Evolutionary conservation across 1,140 invertebrate genomes (phyloP), one percentile per base, ranked within the genome.

Genomic region (Aphelenchoides besseyi): DNA sequence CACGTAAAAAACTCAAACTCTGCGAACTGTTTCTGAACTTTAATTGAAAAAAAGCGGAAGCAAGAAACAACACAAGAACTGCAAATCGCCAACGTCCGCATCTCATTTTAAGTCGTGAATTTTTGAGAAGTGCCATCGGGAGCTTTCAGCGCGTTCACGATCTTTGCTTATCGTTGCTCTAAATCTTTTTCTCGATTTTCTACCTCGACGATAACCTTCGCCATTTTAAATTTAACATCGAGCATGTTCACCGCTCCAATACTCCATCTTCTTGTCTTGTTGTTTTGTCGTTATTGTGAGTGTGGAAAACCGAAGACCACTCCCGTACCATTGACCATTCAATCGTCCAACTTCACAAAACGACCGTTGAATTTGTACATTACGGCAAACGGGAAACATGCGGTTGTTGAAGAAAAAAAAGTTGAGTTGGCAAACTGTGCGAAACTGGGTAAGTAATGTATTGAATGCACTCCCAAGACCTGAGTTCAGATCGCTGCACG

Each of bases 301-400:
- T 59, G 55, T 33, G 55, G 5, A 29, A 28, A 33, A 33, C n/a
- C n/a, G n/a, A n/a, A n/a, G n/a, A 59, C 55, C 5, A 33, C 55
- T 8, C 55, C 5, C 5, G 12, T 8, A 33, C 63, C 63, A 29
- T 1, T 32, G 16, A 35, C 16, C n/a, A 30, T 66, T 53, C 63
- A 66, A 32, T 26, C 30, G 16, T n/a, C 12, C 36, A 66, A 66
- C 36, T 66, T 66, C 3, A 66, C 63, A 26, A 66, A 66, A 66
- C 63, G 63, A 12, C 63, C 63, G 36, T 33, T 66, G 12, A 66
- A 66, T 66, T 33, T 66, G 1, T 66, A 66, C 63, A 66, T 66
- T 53, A 33, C 63, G 36, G 63, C 63, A 37, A 66, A 66, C 32
- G 63, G 63, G 1, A 32, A 23, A 29, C 63, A 66, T 30, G 63